Conservation (phyloP, 2,113 vertebrate genomes). For the Oreochromis spilurus region DNA sequence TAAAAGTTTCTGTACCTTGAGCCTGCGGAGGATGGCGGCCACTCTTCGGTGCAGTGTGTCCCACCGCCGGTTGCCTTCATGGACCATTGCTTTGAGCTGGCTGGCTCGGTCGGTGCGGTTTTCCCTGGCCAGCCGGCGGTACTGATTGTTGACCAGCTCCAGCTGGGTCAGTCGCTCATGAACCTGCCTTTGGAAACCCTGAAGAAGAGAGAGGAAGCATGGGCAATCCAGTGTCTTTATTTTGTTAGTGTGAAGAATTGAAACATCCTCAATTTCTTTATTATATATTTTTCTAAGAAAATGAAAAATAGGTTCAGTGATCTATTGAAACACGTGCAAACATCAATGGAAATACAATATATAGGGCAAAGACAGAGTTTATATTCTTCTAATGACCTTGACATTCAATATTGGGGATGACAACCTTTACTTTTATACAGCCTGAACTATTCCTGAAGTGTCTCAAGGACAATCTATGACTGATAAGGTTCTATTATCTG, state of each 20-base stretch:
- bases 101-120: constrained; percentile 87
- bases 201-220: not conserved
- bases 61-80: constrained; percentile 89
- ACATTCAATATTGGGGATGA: not conserved
- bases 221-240: not conserved
- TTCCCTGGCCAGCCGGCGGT: constrained; percentile 87
- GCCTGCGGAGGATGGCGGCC: constrained; percentile 80
- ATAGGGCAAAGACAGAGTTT: not conserved
- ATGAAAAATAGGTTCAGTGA: not conserved
- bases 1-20: constrained; percentile 72
- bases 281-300: not conserved
- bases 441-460: not conserved
- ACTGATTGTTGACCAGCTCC: constrained; percentile 92
- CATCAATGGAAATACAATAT: not conserved
- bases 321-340: not conserved
- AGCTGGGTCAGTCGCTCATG: constrained; percentile 87
- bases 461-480: not conserved
- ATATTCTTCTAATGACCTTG: not conserved
- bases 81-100: constrained; percentile 84
- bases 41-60: constrained; percentile 84
- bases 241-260: not conserved
- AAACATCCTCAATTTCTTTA: not conserved
- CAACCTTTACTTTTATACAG: not conserved
- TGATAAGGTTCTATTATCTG: not conserved
- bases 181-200: constrained; percentile 89